These are phyloP conservation scores for Centropristis striata DNA, from an alignment of 2,113 vertebrate genomes.

Conservation along the genomic window DNA sequence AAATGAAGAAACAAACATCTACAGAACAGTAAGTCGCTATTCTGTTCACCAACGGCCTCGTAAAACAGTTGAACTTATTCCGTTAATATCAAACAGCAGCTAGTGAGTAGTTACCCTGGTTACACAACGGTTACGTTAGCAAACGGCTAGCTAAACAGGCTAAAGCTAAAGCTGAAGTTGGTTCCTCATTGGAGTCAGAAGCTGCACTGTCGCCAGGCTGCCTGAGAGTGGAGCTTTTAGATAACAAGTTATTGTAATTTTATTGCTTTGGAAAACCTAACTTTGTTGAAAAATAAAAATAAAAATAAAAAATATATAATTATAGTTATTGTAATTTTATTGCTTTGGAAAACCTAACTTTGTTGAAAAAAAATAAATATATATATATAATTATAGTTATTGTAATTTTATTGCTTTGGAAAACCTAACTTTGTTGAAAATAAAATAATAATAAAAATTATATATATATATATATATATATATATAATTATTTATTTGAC, in stretches of 20 bases:
- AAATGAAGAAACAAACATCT: rapidly evolving
- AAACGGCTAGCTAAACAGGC: neutral
- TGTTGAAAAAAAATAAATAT: too few relatives aligned
- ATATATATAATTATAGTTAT: too few relatives aligned
- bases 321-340: neutral
- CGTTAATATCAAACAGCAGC: neutral
- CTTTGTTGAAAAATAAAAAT: too few relatives aligned
- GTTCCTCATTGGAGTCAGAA: conserved; percentile 15
- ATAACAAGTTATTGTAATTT: neutral
- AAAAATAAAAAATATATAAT: too few relatives aligned
- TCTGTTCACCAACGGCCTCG: neutral
- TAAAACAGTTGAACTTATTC: neutral
- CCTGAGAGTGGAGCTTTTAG: conserved; percentile 6
- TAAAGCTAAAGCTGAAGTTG: conserved; percentile 36
- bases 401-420: neutral
- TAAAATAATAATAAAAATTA: too few relatives aligned
- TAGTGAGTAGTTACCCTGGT: neutral
- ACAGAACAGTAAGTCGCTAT: rapidly evolving
- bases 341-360: neutral
- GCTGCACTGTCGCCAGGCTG: neutral
- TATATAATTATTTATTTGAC: too few relatives aligned
- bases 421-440: neutral
- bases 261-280: neutral
- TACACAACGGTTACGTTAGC: neutral
- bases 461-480: too few relatives aligned